Percentiles rank a stretch among this genome's conserved stretches.
phyloP scores from a whole-genome alignment of 2,113 vertebrate species.

The Pao palembangensis region DNA sequence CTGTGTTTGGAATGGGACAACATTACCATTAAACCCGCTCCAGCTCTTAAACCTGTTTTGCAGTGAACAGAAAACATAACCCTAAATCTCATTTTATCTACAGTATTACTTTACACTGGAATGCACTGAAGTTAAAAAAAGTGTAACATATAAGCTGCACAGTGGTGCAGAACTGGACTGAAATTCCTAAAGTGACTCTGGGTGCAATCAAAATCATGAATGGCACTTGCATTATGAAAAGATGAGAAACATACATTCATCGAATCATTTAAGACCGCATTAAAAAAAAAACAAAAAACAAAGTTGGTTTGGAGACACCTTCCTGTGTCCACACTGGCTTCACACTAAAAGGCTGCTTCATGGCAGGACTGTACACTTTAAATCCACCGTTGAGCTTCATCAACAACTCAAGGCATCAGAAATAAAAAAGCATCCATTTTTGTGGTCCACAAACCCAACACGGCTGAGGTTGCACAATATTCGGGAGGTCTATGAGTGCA shows the following conservation, averaged over 20 bases:
- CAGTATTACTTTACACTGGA: slow-evolving; percentile 43
- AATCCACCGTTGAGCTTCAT: slow-evolving; percentile 27
- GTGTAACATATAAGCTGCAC: background rate
- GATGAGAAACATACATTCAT: slow-evolving; percentile 33
- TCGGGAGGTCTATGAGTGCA: slow-evolving; percentile 6
- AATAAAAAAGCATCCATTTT: slow-evolving; percentile 1
- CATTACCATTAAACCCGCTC: too few species aligned
- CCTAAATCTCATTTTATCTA: slow-evolving; percentile 12
- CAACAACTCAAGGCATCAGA: slow-evolving; percentile 17
- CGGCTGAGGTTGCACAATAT: slow-evolving; percentile 6
- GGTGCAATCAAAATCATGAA: slow-evolving; percentile 13
- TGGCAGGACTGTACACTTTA: slow-evolving; percentile 23
- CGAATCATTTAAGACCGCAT: slow-evolving; percentile 17
- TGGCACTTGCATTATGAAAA: too few species aligned
- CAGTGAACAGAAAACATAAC: slow-evolving; percentile 12
- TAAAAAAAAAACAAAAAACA: slow-evolving; percentile 38
- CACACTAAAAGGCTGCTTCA: slow-evolving; percentile 22
- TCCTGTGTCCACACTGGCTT: slow-evolving; percentile 21
- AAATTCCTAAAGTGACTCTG: slow-evolving; percentile 30
- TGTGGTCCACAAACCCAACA: slow-evolving; percentile 6
- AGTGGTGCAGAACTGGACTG: background rate
- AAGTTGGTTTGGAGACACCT: slow-evolving; percentile 30
- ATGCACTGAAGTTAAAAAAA: slow-evolving; percentile 65
- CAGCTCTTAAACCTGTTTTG: background rate
- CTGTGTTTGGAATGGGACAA: too few species aligned